Evolutionary conservation across 2,113 vertebrate species (phyloP).

Genomic region (Platichthys flesus): DNA sequence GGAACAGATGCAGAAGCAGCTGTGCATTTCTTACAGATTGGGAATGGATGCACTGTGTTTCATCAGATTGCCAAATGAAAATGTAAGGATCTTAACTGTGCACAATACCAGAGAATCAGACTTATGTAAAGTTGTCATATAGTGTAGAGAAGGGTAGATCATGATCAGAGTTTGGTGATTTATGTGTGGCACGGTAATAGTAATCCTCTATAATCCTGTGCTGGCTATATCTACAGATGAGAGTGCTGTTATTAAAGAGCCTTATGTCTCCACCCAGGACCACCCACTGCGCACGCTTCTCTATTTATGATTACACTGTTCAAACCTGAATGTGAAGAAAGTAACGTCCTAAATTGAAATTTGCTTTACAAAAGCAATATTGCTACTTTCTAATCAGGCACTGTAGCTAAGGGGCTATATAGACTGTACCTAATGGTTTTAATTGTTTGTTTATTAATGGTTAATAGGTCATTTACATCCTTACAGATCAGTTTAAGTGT

Average conservation of each 20-base stretch:
- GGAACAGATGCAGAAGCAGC: slow-evolving; percentile 13
- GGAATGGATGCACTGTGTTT: neutral
- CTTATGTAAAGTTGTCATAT: neutral
- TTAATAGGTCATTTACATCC: no score
- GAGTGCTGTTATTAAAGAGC: slow-evolving; percentile 46
- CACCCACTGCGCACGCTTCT: neutral
- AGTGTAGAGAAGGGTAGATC: neutral
- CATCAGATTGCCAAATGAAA: no score
- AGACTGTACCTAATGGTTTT: no score
- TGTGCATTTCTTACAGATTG: neutral
- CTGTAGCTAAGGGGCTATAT: neutral
- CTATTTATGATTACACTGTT: neutral
- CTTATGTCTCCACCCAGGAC: slow-evolving; percentile 30
- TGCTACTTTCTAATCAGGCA: neutral
- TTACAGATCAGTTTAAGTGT: no score
- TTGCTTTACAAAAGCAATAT: neutral
- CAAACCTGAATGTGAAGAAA: neutral
- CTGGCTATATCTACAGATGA: slow-evolving; percentile 58
- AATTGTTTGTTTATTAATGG: no score
- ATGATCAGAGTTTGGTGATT: slow-evolving; percentile 43
- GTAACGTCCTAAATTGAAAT: neutral
- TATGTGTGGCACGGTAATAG: slow-evolving; percentile 48
- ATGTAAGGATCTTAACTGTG: neutral
- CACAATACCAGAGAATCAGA: neutral
- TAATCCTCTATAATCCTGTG: slow-evolving; percentile 77